Evolutionary conservation across 2,888 invertebrate species (phyloP), one percentile per base, ranked within the genome.

Genomic region (Mythimna albipuncta): DNA sequence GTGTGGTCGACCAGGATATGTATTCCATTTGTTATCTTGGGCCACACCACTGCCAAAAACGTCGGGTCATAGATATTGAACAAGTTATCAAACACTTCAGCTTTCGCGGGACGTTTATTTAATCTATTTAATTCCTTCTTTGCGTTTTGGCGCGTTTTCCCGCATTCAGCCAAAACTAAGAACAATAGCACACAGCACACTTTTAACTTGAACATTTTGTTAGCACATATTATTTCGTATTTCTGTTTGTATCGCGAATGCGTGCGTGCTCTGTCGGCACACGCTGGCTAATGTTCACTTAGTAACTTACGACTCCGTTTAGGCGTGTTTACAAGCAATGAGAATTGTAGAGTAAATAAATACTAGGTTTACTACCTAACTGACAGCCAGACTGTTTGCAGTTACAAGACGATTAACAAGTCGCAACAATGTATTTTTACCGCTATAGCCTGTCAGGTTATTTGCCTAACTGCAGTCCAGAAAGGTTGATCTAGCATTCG

Each of bases 41-140:
- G 95, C 96, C 96, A 96, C 73, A 96, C 94, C 35, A 92, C 82
- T 19, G 95, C 91, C 87, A 96, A 84, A 85, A 95, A 96, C 67
- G 94, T 90, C 0, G 96, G 94, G 67, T 96, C 96, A 79, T 95
- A 96, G 44, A 96, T 87, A 73, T 93, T 93, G 81, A 96, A 94
- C 75, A 96, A 80, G 80, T 93, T 94, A 62, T 95, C 95, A 72
- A 95, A 90, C 35, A 91, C 86, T 72, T 94, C 94, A 9, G 73
- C 7, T 6, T 87, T 91, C 19, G 76, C 79, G 38, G 83, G 81
- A 64, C 87, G 89, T 66, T 88, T 90, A 62, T 75, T 85, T 58
- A 79, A 67, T 77, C 87, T 91, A 57, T 81, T 79, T 0, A 85
- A 58, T 65, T 92, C 91, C 61, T 87, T 92, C 88, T 90, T 92